A percentile compares a stretch with the other conserved stretches of the same genome.
phyloP scores from a whole-genome alignment of 2,113 vertebrate genomes.

The Hemiprocne comata region DNA sequence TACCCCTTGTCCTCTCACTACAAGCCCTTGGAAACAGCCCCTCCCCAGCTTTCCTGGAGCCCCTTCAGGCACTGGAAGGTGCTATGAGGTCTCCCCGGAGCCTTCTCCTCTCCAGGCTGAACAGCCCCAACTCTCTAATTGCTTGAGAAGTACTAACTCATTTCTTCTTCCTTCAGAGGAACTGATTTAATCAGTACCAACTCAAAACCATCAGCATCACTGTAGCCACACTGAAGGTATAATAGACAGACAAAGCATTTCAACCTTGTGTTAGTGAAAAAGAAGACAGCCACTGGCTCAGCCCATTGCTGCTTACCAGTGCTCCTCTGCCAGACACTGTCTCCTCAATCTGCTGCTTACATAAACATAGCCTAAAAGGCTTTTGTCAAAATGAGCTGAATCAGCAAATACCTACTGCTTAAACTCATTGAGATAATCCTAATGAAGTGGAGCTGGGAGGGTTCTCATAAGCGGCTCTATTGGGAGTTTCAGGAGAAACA shows the following conservation, averaged over 20 bases:
- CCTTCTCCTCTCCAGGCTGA: no score
- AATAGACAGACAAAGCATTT: not conserved
- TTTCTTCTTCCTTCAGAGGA: not conserved
- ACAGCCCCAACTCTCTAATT: not conserved
- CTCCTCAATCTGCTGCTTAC: not conserved
- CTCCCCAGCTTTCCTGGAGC: no score
- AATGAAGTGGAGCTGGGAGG: not conserved
- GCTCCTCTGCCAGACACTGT: not conserved
- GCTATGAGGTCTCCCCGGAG: no score
- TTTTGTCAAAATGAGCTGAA: constrained; percentile 17
- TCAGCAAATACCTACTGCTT: constrained; percentile 37
- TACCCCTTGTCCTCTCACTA: no score
- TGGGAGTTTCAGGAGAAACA: not conserved
- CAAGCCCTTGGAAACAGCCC: no score
- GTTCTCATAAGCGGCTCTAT: not conserved
- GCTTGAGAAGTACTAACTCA: not conserved
- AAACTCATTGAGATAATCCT: not conserved
- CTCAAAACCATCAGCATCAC: not conserved
- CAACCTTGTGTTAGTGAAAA: not conserved
- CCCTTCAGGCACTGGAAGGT: no score
- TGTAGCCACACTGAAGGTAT: not conserved
- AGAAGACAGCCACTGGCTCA: not conserved
- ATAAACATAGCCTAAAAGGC: not conserved
- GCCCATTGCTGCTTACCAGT: not conserved
- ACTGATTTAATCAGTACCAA: not conserved